Conservation (phyloP, 1,140 invertebrate species). For the Nasonia longicornis region DNA sequence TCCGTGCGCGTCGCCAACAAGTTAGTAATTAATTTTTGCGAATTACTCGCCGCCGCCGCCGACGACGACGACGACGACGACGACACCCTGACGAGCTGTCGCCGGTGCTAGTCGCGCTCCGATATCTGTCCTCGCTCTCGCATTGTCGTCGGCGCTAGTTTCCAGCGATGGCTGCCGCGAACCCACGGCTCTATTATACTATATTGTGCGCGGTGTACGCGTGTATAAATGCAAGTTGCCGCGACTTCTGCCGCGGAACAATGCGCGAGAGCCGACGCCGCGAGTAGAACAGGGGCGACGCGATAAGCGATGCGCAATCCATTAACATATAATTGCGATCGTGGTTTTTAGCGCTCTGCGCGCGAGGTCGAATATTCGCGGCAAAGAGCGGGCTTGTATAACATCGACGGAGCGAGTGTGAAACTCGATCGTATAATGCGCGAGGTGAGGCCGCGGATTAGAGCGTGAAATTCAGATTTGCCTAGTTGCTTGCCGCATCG, state of each 20-base stretch:
- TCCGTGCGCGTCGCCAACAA: slow-evolving; percentile 53
- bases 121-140: slow-evolving; percentile 57
- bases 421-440: background rate
- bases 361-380: too few species aligned
- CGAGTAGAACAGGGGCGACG: background rate
- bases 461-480: slow-evolving; percentile 52
- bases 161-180: background rate
- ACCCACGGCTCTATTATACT: background rate
- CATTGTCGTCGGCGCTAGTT: slow-evolving; percentile 41
- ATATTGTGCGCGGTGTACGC: background rate
- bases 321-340: slow-evolving; percentile 26
- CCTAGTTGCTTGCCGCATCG: too few species aligned
- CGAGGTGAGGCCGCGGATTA: background rate
- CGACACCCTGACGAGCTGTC: slow-evolving; percentile 56
- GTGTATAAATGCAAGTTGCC: slow-evolving; percentile 12
- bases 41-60: slow-evolving; percentile 59
- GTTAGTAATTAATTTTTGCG: slow-evolving; percentile 67
- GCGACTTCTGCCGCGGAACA: background rate
- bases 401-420: too few species aligned
- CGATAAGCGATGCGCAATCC: background rate
- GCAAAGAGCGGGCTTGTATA: too few species aligned
- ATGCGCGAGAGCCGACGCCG: background rate
- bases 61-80: slow-evolving; percentile 35
- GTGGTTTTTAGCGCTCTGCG: slow-evolving; percentile 30
- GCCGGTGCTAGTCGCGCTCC: slow-evolving; percentile 56